Evolutionary conservation across 1,140 invertebrate genomes (phyloP), one percentile per base, ranked within the genome.

Genomic region (Spodoptera frugiperda): DNA sequence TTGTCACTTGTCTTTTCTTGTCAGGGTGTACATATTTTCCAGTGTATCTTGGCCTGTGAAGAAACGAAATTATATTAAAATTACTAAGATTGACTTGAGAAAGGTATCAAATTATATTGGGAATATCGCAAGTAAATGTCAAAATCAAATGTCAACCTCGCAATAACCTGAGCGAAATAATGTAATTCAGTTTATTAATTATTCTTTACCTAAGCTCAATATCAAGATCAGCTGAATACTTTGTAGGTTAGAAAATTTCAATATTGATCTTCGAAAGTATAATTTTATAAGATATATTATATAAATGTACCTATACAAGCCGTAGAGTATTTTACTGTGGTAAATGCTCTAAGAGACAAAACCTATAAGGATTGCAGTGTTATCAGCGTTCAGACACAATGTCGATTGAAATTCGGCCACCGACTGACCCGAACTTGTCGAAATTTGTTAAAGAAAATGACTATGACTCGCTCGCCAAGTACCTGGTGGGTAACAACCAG

Each of bases 401-500:
- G 90, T 71, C 86, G 70, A 12, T 67, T 14, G 1, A 25, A 25
- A 88, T 84, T 73, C 89, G 86, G 81, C 86, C 85, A 17, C 89
- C 91, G 0, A 77, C 86, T 12, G 90, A 93, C 70, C 88, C 87
- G 12, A 81, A 94, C 83, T 84, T 94, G 78, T 77, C 85, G 15
- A 88, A 87, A 33, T 93, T 95, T 77, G 85, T 94, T 17, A 90
- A 95, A 51, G 92, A 93, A 67, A 93, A 93, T 71, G 95, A 95
- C 48, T 92, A 95, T 54, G 95, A 96, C 83, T 90, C 91, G 55
- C 88, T 96, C 74, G 95, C 95, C n/a, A 95, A 95, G 85, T 95
- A 96, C 86, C 95, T 96, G 76, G 93, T 96, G 0, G 96, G 96
- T 12, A 96, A 96, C 79, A 94, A 95, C 76, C 92, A 94, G 33